These are phyloP conservation scores for Orius insidiosus DNA, from an alignment of 1,140 invertebrate species.

Conservation along the genomic window DNA sequence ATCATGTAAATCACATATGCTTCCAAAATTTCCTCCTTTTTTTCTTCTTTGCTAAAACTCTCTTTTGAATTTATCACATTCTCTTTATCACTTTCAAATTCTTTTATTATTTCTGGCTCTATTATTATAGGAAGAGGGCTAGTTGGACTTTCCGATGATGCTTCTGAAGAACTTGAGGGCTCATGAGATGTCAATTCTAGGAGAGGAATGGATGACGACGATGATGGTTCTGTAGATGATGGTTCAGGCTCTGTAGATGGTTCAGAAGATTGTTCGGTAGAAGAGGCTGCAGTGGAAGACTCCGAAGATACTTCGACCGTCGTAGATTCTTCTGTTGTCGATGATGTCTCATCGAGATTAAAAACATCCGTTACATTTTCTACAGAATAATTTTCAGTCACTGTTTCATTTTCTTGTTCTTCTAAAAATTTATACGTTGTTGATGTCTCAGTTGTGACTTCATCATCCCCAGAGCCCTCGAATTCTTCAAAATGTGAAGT, in stretches of 20 bases:
- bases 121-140: neutral
- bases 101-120: neutral
- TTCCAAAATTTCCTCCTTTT: slow-evolving; percentile 6
- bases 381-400: neutral
- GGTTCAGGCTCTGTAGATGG: no score
- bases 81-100: neutral
- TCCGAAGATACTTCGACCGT: neutral
- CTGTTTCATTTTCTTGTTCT: slow-evolving; percentile 4
- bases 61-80: neutral
- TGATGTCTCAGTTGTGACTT: neutral
- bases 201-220: no score
- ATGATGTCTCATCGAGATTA: neutral
- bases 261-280: no score
- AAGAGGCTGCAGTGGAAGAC: neutral
- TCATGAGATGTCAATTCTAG: no score
- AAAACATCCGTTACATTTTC: no score
- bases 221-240: no score
- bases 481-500: neutral
- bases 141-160: neutral
- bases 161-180: neutral
- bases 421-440: slow-evolving; percentile 1
- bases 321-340: neutral
- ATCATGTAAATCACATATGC: slow-evolving; percentile 12
- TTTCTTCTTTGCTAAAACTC: slow-evolving; percentile 2
- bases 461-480: slow-evolving; percentile 1